These are phyloP conservation scores for Anticlea derivata DNA, from an alignment of 2,888 invertebrate genomes.

Conservation along the genomic window DNA sequence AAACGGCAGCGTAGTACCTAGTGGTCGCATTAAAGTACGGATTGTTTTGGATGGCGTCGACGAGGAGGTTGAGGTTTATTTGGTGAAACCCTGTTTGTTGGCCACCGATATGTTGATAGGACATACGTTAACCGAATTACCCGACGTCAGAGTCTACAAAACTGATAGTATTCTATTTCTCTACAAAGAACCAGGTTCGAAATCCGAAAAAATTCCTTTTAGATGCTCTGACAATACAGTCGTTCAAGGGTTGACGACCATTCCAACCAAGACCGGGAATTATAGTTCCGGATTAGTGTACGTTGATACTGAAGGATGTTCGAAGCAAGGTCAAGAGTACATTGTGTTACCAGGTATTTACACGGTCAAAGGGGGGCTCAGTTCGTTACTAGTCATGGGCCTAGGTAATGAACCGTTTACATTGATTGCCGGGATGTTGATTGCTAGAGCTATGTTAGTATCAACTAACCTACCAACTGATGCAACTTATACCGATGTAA, in stretches of 20 bases:
- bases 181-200: not conserved
- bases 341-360: not conserved
- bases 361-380: not conserved
- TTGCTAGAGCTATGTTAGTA: not conserved
- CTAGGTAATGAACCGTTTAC: not conserved
- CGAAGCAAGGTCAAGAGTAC: not conserved
- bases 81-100: not conserved
- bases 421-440: not conserved
- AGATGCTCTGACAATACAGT: not conserved
- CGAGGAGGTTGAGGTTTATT: not conserved
- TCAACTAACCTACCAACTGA: not conserved
- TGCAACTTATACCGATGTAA: not conserved
- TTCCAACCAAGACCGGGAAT: not conserved
- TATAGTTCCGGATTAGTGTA: not conserved
- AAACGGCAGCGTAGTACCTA: too few relatives aligned
- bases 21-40: too few relatives aligned
- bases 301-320: not conserved
- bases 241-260: not conserved
- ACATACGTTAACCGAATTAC: not conserved
- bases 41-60: not conserved
- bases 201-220: not conserved
- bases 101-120: not conserved
- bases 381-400: not conserved
- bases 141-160: not conserved
- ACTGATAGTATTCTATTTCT: not conserved